These are phyloP conservation scores for Cathartes aura DNA, from an alignment of 2,113 vertebrate species.

Conservation along the genomic window DNA sequence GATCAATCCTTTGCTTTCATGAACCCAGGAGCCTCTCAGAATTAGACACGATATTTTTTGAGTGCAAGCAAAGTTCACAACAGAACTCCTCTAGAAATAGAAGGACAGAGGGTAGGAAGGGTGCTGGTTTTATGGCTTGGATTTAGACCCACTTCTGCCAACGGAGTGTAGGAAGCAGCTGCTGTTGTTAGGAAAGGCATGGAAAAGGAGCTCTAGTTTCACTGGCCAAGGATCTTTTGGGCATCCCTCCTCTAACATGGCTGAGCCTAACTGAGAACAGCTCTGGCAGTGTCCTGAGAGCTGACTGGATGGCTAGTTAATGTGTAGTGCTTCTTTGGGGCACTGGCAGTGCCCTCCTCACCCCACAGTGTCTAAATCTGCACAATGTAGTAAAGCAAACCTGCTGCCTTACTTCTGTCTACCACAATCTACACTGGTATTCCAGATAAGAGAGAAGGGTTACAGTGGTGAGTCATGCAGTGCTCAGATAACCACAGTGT, in stretches of 20 bases:
- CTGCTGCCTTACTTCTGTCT: not conserved
- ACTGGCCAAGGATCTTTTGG: not conserved
- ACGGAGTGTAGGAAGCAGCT: not conserved
- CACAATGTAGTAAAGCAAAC: not conserved
- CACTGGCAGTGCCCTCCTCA: not conserved
- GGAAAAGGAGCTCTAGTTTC: not conserved
- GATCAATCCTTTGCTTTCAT: not conserved
- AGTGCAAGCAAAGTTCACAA: not conserved
- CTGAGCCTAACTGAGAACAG: not conserved
- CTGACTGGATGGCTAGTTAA: not conserved
- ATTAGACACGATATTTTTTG: not conserved
- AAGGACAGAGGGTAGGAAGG: not conserved
- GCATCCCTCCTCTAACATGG: not conserved
- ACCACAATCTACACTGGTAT: rapidly evolving
- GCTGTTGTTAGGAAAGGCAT: not conserved
- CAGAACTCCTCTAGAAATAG: not conserved
- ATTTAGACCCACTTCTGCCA: not conserved
- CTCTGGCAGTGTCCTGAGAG: not conserved
- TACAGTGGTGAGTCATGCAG: not conserved
- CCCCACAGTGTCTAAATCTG: not conserved
- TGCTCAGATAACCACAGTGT: not conserved
- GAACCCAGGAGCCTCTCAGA: not conserved
- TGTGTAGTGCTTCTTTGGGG: not conserved
- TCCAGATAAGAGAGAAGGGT: not conserved
- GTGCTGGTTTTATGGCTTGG: not conserved